Percentiles rank a stretch among this genome's conserved stretches.
phyloP scores from a whole-genome alignment of 2,888 invertebrate genomes.

The Calameuta filiformis region DNA sequence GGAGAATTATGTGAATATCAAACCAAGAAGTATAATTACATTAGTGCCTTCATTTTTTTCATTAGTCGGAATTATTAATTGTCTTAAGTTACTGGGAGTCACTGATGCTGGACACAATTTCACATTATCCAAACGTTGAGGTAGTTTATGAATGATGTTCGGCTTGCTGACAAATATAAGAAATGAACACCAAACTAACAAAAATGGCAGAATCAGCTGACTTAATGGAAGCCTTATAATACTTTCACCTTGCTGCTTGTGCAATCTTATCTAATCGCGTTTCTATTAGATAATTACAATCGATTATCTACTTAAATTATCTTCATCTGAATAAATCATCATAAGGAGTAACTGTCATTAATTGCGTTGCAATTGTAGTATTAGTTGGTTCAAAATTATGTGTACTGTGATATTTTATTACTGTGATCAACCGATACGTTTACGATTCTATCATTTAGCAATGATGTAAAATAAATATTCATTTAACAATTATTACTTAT shows the following conservation, averaged over 20 bases:
- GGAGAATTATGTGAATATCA: not conserved
- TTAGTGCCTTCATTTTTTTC: constrained; percentile 21
- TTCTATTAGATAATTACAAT: not conserved
- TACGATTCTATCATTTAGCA: not conserved
- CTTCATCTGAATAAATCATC: not conserved
- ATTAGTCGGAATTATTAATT: constrained; percentile 4
- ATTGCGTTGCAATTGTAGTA: not conserved
- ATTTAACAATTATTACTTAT: not conserved
- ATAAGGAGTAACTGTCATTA: not conserved
- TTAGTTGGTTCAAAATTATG: no score
- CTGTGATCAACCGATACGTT: not conserved
- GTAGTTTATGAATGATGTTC: not conserved
- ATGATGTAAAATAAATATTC: not conserved
- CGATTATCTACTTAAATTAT: not conserved
- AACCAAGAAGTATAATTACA: constrained; percentile 12
- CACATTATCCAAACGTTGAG: not conserved
- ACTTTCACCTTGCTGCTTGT: constrained; percentile 14
- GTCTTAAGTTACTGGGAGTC: not conserved
- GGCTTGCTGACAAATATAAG: not conserved
- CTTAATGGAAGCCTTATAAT: constrained; percentile 11
- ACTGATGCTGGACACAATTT: not conserved
- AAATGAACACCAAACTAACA: not conserved
- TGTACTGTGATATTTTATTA: no score
- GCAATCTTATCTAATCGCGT: constrained; percentile 13
- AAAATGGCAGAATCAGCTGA: constrained; percentile 10